Base-by-base conservation (phyloP, 2,113 vertebrate species). In the Saguinus imperator region DNA sequence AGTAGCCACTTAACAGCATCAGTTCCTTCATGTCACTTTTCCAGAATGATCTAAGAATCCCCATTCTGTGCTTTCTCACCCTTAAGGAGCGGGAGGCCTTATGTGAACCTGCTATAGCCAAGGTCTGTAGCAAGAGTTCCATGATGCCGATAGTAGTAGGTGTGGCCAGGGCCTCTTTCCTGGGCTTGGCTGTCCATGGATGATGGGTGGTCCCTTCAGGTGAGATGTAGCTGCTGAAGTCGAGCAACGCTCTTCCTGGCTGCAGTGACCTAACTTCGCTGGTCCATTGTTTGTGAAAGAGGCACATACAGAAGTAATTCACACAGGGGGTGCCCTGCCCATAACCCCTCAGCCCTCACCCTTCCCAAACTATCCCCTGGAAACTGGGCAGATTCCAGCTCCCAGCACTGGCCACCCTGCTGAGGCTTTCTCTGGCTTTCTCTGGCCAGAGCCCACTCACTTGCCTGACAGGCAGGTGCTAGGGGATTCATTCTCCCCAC, bases 251-350 rank as follows among this genome's bases (percentile, higher is more conserved):
- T 40, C 58, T 64, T 70, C 66, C 66, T 18, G 7, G 29, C 91
- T 27, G 0, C 29, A 18, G n/a, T 21, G 21, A 25, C n/a, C 25
- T 55, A 8, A 61, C 25, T 37, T 70, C n/a, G 3, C 23, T 29
- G 27, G 40, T 3, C 61, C 6, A 8, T 18, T n/a, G 0, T 16
- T 75, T 32, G 1, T 5, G 12, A 43, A 37, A 37, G 43, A 48
- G 72, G 52, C 12, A 0, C 2, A 61, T 66, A 1, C 1, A 52
- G 64, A 97, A 43, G 52, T 3, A 23, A 21, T 40, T 4, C 18
- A 0, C 0, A 0, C 29, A 1, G 1, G 5, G 4, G 4, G 7
- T 35, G 5, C 11, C 77, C 35, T 20, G 11, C 17, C 29, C 32
- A 0, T 21, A 10, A 3, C n/a, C 40, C 12, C 21, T 37, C 23